Percentiles rank a stretch among this genome's conserved stretches.
Conservation (phyloP, 2,797 vertebrate genomes). For the Simalia tracyae region DNA sequence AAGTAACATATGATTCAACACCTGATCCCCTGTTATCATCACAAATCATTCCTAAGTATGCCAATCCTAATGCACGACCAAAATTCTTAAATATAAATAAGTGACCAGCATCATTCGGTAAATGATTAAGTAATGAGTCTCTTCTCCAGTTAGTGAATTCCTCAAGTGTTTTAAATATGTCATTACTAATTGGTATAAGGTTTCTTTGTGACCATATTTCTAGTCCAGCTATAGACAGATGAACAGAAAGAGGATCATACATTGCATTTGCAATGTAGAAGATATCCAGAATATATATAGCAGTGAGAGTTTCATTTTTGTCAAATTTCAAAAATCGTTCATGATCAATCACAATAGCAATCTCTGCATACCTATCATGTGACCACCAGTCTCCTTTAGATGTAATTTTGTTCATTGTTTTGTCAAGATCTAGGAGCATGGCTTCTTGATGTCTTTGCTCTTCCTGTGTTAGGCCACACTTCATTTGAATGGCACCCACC, state of each 20-base stretch:
- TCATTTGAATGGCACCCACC: not conserved
- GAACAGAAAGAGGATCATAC: conserved; percentile 50
- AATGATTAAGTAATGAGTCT: rapidly evolving
- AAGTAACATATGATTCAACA: not conserved
- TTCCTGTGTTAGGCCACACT: conserved; percentile 31
- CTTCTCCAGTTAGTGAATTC: conserved; percentile 49
- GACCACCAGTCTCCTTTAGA: not conserved
- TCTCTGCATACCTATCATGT: conserved; percentile 52
- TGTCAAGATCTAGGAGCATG: conserved; percentile 34
- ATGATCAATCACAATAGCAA: conserved; percentile 49
- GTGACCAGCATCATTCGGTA: conserved; percentile 55
- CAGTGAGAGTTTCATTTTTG: conserved; percentile 30
- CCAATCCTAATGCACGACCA: conserved; percentile 21
- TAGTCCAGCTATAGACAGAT: conserved; percentile 51
- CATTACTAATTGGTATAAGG: not conserved
- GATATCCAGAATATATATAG: conserved; percentile 57
- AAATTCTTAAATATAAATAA: conserved; percentile 51
- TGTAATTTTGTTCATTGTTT: not conserved
- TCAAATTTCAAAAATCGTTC: conserved; percentile 17
- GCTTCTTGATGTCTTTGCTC: conserved; percentile 41
- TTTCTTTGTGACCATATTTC: conserved; percentile 66
- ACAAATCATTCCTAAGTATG: conserved; percentile 46
- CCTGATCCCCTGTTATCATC: not conserved
- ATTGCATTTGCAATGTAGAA: conserved; percentile 53
- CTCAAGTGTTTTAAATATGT: rapidly evolving